Conservation (phyloP, 2,797 vertebrate species). For the Nannoperca obscura region DNA sequence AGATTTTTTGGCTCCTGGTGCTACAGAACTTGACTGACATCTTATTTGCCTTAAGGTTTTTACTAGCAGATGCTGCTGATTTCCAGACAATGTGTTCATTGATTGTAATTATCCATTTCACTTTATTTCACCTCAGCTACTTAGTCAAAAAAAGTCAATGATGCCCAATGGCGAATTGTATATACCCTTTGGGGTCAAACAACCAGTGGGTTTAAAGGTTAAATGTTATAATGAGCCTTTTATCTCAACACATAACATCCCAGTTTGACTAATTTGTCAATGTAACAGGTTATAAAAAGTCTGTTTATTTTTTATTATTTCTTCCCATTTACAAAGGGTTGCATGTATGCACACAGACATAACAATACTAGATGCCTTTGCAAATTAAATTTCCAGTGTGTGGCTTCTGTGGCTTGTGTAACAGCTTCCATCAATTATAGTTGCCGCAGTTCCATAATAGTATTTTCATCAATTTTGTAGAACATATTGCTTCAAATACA, state of each 20-base stretch:
- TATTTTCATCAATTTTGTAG: not conserved
- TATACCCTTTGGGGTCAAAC: conserved; percentile 25
- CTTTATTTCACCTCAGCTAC: conserved; percentile 4
- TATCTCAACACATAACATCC: not conserved
- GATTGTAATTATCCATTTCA: conserved; percentile 1
- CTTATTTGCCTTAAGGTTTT: not conserved
- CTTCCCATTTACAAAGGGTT: not conserved
- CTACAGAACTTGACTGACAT: not conserved
- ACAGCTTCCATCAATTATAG: conserved; percentile 40
- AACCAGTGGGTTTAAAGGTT: conserved; percentile 32
- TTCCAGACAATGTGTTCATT: conserved; percentile 4
- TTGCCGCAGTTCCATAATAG: not conserved
- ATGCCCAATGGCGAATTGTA: conserved; percentile 1
- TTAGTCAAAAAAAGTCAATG: conserved; percentile 25
- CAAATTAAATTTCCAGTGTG: conserved; percentile 25
- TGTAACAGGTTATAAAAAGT: not conserved
- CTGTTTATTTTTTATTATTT: not conserved
- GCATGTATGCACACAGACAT: not conserved
- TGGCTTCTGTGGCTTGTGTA: conserved; percentile 20
- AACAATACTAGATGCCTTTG: conserved; percentile 16
- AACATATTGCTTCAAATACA: not conserved
- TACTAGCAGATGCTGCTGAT: not conserved
- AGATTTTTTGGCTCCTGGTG: not conserved
- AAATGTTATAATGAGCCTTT: conserved; percentile 18
- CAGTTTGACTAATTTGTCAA: conserved; percentile 3